Base-by-base conservation (phyloP, 2,797 vertebrate genomes). In the Tiaroga cobitis region DNA sequence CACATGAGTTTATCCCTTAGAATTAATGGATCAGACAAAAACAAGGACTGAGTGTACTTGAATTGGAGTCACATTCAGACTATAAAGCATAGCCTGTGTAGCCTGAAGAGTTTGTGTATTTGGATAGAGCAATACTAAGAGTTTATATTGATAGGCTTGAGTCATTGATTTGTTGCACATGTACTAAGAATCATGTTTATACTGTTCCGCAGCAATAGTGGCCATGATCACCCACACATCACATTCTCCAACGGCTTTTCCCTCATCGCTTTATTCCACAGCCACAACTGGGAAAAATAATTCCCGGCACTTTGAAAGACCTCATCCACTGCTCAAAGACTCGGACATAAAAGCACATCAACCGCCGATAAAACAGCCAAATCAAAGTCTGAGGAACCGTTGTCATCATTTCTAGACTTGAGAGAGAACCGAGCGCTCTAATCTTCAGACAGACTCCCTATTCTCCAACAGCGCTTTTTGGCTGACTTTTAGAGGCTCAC, bases 361-460 rank as follows among this genome's bases (percentile, higher is more conserved):
- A 34, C 49, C 37, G 29, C 29, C 21, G 82, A 83, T 83, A 46
- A 41, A 76, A 69, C 41, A 34, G 81, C 69, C 29, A 76, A 80
- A 68, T 81, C 68, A 84, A 84, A 80, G 76, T 79, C 63, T 37
- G 81, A 70, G 43, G 34, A 59, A 72, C 74, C 26, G 34, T 82
- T 83, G 74, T 86, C 85, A 83, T 83, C 81, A 37, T 74, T 82
- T 82, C 70, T 65, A 19, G 81, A 82, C 67, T 80, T 82, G 67
- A 73, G 46, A 75, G 34, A 34, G 59, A 81, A 86, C 8, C n/a
- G 13, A 70, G 39, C 0, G 15, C 46, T 69, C 46, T 84, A 69
- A 87, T 87, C 86, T 80, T 59, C 75, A 75, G 79, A 80, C 82
- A 80, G 82, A 39, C 86, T 83, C 59, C 32, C 43, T 41, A 74